Evolutionary conservation across 1,140 invertebrate genomes (phyloP), one percentile per base, ranked within the genome.

Genomic region (Hirudo medicinalis): DNA sequence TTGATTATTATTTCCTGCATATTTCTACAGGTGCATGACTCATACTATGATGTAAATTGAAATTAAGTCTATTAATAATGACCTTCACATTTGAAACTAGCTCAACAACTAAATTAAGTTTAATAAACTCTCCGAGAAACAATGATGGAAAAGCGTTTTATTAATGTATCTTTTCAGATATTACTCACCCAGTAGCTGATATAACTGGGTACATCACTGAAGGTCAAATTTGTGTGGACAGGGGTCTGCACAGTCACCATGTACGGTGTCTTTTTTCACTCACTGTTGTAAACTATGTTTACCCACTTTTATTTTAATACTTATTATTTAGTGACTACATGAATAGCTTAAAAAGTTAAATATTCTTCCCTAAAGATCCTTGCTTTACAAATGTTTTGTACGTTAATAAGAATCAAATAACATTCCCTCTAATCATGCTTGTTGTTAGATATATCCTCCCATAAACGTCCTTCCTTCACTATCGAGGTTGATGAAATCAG

Each of bases 171-270:
- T 29, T 66, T 66, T 27, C 32, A 66, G 67, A 69, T 36, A 69
- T 69, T 22, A 69, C 67, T 69, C 67, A 69, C 27, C 67, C 67
- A 40, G 36, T 69, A 22, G 32, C 67, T 53, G 67, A 69, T 22
- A 22, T 69, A 36, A 69, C 25, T 69, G 67, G 43, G 9, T 69
- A 49, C 32, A 69, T 69, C n/a, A 69, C 67, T 53, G 32, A 69
- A 49, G 32, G 67, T 11, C 67, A 53, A 40, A 69, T 63, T 27
- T 63, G 19, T 32, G 57, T 63, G 11, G 57, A 63, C 29, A 63
- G 57, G 57, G 29, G 22, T 25, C 57, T 63, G 0, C 19, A 63
- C 29, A 63, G 29, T 32, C 57, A 63, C 17, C 57, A 63, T 13
- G 57, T 63, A 49, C 1, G 57, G 57, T 22, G 19, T 63, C 11